Evolutionary conservation across 1,140 invertebrate species (phyloP).

Genomic region (Argopecten irradians): DNA sequence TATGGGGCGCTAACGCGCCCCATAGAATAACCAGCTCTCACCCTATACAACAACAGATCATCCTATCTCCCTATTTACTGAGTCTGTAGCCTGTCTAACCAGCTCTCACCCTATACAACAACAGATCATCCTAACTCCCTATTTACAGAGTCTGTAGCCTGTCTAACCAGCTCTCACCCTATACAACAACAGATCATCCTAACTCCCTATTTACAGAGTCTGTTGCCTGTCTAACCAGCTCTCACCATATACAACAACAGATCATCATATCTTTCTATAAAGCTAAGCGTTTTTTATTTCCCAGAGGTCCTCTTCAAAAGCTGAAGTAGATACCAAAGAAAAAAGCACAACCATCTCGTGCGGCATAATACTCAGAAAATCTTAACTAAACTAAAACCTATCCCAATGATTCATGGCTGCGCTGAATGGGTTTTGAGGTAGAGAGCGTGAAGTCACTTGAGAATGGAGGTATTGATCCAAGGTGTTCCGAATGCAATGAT

Average conservation of each 20-base stretch:
- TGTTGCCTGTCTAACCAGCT: not conserved
- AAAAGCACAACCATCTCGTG: conserved; percentile 15
- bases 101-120: not conserved
- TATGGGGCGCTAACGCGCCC: no score
- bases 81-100: not conserved
- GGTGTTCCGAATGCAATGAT: conserved; percentile 20
- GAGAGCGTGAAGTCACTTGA: conserved; percentile 14
- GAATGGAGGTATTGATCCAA: conserved; percentile 12
- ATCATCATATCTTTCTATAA: not conserved
- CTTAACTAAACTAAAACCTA: conserved; percentile 12
- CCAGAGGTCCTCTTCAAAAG: conserved; percentile 4
- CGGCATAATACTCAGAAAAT: conserved; percentile 10
- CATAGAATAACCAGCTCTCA: not conserved
- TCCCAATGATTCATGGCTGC: not conserved
- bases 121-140: not conserved
- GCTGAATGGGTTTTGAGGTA: not conserved
- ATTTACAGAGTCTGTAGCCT: not conserved
- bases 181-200: not conserved
- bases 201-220: not conserved
- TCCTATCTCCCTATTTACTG: not conserved
- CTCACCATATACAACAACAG: not conserved
- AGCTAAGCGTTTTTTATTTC: conserved; percentile 6
- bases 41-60: not conserved
- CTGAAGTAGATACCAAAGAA: not conserved
- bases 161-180: not conserved